Percentiles rank a stretch among this genome's conserved stretches.
Evolutionary conservation across 2,797 vertebrate genomes (phyloP).

Genomic region (Sus cebifrons): DNA sequence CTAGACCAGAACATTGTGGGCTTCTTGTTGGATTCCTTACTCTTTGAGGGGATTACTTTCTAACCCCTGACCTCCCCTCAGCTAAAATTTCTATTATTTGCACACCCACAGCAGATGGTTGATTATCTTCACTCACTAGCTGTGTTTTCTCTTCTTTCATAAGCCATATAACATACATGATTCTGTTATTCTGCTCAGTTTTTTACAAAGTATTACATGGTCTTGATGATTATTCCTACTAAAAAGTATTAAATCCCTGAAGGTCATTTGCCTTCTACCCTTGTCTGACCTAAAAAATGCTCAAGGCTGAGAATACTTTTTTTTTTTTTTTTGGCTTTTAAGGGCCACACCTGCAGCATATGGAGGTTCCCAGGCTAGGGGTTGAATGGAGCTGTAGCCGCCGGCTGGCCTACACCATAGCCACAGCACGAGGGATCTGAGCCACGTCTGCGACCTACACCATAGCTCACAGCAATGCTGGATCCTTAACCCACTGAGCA

Average conservation of each 20-base stretch:
- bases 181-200: conserved; percentile 8
- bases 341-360: no score
- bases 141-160: background rate
- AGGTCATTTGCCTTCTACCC: background rate
- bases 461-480: no score
- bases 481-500: no score
- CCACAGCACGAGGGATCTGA: no score
- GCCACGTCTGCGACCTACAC: no score
- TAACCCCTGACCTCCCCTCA: background rate
- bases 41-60: background rate
- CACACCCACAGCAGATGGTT: background rate
- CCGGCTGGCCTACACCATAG: no score
- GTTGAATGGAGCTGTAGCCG: no score
- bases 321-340: no score
- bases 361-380: no score
- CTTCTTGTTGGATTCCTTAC: background rate
- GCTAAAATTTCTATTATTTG: background rate
- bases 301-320: background rate
- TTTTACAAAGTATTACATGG: background rate
- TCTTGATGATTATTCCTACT: background rate
- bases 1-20: background rate
- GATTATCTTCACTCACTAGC: background rate
- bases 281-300: conserved; percentile 41
- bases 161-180: background rate
- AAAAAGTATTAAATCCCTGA: conserved; percentile 26